Base-by-base conservation (phyloP, 1,140 invertebrate species). In the Antheraea pernyi region DNA sequence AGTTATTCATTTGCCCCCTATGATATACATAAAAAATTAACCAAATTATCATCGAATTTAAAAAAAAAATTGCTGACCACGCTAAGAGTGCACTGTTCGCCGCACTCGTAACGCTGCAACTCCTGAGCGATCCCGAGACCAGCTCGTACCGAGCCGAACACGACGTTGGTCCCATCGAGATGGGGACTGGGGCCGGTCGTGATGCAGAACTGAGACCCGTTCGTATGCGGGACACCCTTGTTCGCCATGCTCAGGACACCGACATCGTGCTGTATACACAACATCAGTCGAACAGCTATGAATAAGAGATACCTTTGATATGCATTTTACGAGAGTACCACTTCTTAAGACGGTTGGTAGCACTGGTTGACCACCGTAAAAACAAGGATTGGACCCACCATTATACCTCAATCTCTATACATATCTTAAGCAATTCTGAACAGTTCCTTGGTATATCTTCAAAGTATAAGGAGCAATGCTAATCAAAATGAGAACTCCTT, bases 121-220 rank as follows among this genome's bases (percentile, higher is more conserved):
- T 97, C 95, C 7, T 86, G 85, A 0, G 97, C 86, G 6, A 96
- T 90, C 11, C 94, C 94, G 61, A 97, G 87, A 18, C 97, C 97
- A 81, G 95, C 95, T 7, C 95, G 78, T 9, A 98, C 96, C 72
- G 93, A 93, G 0, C 98, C 98, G 91, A 99, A 98, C 36, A 98
- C 97, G 2, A 99, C 97, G 91, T 99, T 98, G 37, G 94, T 96
- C 11, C 95, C 96, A 90, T 99, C 97, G 30, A 99, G 91, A 79
- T 99, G 98, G 36, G 95, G 93, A 78, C 97, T 97, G 7, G 96
- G 94, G 0, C 95, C 96, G 13, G 96, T 95, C 4, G 98, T 98
- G 19, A 99, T 97, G 80, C 99, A 98, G 92, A 99, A 99, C 91
- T 99, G 98, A 8, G 97, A 98, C 67, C 96, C 97, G 83, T 99